These are phyloP conservation scores for Corythaeola cristata DNA, from an alignment of 2,113 vertebrate genomes.

Conservation along the genomic window DNA sequence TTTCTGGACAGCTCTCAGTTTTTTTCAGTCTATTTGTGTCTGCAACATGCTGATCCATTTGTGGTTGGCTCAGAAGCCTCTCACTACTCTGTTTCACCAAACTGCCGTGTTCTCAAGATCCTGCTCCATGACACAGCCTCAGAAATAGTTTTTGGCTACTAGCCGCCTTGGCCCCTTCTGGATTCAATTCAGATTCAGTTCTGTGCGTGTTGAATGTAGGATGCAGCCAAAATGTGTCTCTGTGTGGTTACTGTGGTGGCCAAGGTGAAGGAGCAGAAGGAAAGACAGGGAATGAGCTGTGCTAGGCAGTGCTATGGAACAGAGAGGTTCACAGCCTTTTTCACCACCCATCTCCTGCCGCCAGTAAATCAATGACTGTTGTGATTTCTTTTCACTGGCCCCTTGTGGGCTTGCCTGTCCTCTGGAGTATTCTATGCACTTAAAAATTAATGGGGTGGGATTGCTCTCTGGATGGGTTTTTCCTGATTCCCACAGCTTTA, in stretches of 20 bases:
- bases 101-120: background rate
- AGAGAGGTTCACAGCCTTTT: background rate
- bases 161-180: background rate
- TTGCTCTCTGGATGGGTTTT: conserved; percentile 16
- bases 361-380: background rate
- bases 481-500: conserved; percentile 34
- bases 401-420: background rate
- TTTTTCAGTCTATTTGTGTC: background rate
- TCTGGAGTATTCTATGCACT: background rate
- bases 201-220: background rate
- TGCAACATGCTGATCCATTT: background rate
- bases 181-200: background rate
- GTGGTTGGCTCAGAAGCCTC: background rate
- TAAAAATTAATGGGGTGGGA: background rate
- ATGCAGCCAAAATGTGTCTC: background rate
- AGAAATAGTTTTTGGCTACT: background rate
- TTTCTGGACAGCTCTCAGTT: background rate
- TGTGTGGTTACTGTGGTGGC: background rate
- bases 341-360: background rate
- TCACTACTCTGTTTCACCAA: background rate
- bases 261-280: background rate
- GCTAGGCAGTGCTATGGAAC: background rate
- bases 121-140: background rate
- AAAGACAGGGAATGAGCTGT: background rate
- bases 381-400: background rate